Conservation (phyloP, 2,888 invertebrate species). For the Apoda limacodes region DNA sequence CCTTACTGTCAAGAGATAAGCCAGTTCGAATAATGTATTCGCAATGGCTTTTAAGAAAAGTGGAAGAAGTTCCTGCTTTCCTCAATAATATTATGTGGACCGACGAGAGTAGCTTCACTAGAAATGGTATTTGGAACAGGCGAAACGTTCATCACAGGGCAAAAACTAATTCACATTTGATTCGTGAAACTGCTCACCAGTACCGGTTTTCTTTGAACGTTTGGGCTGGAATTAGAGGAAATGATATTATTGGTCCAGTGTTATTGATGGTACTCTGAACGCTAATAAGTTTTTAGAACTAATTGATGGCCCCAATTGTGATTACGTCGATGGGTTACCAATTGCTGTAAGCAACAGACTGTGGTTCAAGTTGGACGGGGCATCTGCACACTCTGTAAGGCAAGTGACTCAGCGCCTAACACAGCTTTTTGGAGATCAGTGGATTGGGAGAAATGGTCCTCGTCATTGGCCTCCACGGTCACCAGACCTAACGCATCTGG, state of each 20-base stretch:
- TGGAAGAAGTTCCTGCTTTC: constrained; percentile 3
- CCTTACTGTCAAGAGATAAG: constrained; percentile 8
- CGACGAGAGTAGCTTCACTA: constrained; percentile 12
- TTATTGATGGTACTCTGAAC: constrained; percentile 14
- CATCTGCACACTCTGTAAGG: constrained; percentile 10
- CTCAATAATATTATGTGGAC: constrained; percentile 10
- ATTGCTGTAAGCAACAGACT: constrained; percentile 1
- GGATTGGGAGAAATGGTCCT: constrained; percentile 8
- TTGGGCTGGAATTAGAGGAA: constrained; percentile 7
- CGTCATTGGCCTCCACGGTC: constrained; percentile 8
- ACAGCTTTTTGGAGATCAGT: constrained; percentile 9
- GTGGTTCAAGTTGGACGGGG: constrained; percentile 11
- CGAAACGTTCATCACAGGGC: constrained; percentile 8
- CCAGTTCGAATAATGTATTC: constrained; percentile 4
- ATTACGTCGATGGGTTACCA: constrained; percentile 7
- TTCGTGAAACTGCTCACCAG: constrained; percentile 6
- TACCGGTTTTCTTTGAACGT: constrained; percentile 6
- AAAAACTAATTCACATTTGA: constrained; percentile 4
- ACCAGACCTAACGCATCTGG: constrained; percentile 6
- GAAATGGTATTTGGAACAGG: constrained; percentile 14
- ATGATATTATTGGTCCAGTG: constrained; percentile 6
- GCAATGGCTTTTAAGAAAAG: constrained; percentile 2
- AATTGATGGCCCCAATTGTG: constrained; percentile 3
- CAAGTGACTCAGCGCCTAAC: constrained; percentile 3
- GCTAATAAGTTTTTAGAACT: constrained; percentile 7